Percentiles rank a stretch among this genome's conserved stretches.
Evolutionary conservation across 2,888 invertebrate genomes (phyloP).

Genomic region (Caenorhabditis doughertyi): DNA sequence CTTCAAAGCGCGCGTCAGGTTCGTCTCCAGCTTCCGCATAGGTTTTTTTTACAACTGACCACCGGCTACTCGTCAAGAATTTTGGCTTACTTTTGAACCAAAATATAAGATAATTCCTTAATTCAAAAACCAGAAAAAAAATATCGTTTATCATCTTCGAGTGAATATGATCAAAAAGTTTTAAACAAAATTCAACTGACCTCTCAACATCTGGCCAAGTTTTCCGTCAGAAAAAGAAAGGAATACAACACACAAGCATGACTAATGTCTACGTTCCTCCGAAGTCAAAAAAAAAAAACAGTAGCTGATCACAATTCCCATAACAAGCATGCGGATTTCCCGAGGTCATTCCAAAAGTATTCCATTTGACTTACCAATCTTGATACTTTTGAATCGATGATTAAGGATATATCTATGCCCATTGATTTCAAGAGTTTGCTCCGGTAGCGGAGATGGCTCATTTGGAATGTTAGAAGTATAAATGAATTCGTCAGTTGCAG

Average conservation of each 20-base stretch:
- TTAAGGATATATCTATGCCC: constrained; percentile 31
- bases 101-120: too few relatives aligned
- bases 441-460: constrained; percentile 29
- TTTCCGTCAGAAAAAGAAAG: background rate
- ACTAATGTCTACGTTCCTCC: constrained; percentile 19
- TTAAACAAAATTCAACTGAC: background rate
- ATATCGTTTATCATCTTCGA: too few relatives aligned
- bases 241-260: constrained; percentile 34
- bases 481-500: constrained; percentile 24
- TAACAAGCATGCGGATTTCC: constrained; percentile 1
- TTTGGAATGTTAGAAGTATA: constrained; percentile 18
- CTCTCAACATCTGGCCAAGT: constrained; percentile 27
- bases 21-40: too few relatives aligned
- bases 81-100: too few relatives aligned
- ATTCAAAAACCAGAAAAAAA: too few relatives aligned
- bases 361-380: constrained; percentile 34
- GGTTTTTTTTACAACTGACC: too few relatives aligned
- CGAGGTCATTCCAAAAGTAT: constrained; percentile 30
- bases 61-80: too few relatives aligned
- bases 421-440: constrained; percentile 35
- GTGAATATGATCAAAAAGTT: too few relatives aligned
- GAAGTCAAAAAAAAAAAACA: background rate
- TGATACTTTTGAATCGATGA: constrained; percentile 34
- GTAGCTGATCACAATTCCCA: background rate
- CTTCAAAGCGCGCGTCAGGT: too few relatives aligned